Evolutionary conservation across 2,113 vertebrate species (phyloP).

Genomic region (Oxygymnocypris stewartii): DNA sequence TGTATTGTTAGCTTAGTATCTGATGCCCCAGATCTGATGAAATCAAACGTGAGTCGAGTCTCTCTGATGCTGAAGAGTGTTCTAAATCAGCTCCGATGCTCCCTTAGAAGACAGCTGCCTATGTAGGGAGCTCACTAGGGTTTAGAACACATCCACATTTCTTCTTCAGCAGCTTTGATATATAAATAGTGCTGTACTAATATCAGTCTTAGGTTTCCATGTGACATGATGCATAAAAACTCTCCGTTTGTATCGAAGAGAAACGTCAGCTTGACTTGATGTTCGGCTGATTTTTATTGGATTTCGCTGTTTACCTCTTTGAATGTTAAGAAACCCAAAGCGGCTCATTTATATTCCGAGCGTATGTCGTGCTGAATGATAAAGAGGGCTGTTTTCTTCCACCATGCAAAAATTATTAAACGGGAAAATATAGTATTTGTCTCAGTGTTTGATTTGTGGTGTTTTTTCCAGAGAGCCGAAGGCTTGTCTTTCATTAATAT

Average conservation of each 20-base stretch:
- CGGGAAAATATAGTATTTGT: conserved; percentile 64
- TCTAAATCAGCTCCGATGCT: background rate
- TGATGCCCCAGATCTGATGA: too few relatives aligned
- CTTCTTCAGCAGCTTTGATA: background rate
- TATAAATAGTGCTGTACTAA: background rate
- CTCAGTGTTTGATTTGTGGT: conserved; percentile 65
- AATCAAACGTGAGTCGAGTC: background rate
- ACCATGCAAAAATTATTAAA: conserved; percentile 71
- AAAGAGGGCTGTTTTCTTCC: conserved; percentile 70
- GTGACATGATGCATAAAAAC: background rate
- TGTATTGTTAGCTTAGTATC: too few relatives aligned
- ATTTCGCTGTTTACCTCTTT: conserved; percentile 76
- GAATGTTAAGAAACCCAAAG: conserved; percentile 65
- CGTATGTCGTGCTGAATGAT: conserved; percentile 69
- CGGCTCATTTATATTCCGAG: conserved; percentile 67
- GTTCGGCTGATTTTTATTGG: conserved; percentile 74
- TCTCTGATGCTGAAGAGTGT: background rate
- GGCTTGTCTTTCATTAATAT: conserved; percentile 43
- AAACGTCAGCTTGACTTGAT: conserved; percentile 73
- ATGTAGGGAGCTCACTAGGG: background rate
- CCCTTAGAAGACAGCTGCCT: background rate
- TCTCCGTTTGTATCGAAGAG: conserved; percentile 48
- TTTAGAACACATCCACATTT: background rate
- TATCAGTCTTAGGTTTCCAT: background rate
- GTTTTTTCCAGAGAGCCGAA: conserved; percentile 53